Evolutionary conservation across 64 coral and sea anemone species (phyloP), one percentile per base, ranked within the genome.

Genomic region (Montipora efflorescens): DNA sequence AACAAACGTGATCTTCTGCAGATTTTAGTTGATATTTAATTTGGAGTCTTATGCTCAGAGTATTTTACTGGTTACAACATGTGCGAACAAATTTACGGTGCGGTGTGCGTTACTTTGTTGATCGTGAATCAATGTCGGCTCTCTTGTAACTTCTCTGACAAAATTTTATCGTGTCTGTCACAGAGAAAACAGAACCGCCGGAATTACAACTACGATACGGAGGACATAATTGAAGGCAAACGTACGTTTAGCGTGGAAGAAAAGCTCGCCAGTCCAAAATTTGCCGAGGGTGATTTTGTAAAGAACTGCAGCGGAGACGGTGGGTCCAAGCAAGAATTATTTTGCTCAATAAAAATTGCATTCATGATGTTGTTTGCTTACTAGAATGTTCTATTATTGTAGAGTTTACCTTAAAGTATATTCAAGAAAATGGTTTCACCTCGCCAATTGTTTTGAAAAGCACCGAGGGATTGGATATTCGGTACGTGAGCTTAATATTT

Each of bases 201-300:
- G 79, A 96, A 99, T 95, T 89, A 92, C 78, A 95, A 99, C 89
- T 91, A 96, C 18, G 78, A 87, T 51, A 75, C 90, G 28, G 98
- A 99, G 70, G 95, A 99, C 92, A 90, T 94, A 57, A 96, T 99
- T 77, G 98, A 99, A 87, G 98, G 98, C 2, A 99, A 99, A 87
- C 95, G 98, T 67, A 99, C 98, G 49, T 99, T 99, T 87, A 99
- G 94, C 59, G 92, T 99, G 70, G 81, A 96, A 79, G 95, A 96
- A 94, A 99, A 99, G 94, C 79, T 99, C 19, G 76, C 89, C 87
- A 96, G 86, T 89, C 59, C 88, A 20, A 94, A 94, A 94, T 99
- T 99, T 81, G 92, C 93, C 47, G 90, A 48, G 50, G 66, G 59
- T 28, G 93, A 93, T 80, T 99, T 99, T 48, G 98, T 96, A 89